These are phyloP conservation scores for Orchesella cincta DNA, from an alignment of 1,140 invertebrate genomes.

Conservation along the genomic window DNA sequence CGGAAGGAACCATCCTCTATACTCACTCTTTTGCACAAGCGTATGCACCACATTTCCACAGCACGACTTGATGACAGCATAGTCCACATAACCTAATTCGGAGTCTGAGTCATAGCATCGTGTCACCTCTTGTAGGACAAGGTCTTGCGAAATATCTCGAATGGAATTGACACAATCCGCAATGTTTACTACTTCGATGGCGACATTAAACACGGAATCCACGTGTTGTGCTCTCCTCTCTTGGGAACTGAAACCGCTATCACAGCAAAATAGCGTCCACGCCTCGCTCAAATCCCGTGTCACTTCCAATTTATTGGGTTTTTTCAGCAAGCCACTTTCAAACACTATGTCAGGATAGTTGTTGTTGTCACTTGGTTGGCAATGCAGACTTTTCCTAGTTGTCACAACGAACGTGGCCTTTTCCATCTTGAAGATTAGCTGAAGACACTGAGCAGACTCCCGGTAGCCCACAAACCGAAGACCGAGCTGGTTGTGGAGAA, in stretches of 20 bases:
- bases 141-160: conserved; percentile 46
- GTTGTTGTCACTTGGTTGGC: not conserved
- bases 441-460: conserved; percentile 51
- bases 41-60: conserved; percentile 61
- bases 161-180: conserved; percentile 52
- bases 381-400: conserved; percentile 43
- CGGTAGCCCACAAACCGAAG: conserved; percentile 55
- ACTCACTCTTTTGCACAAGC: conserved; percentile 56
- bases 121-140: conserved; percentile 52
- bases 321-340: not conserved
- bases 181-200: conserved; percentile 59
- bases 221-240: too few relatives aligned
- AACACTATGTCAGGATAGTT: not conserved
- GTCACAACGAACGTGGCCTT: conserved; percentile 57
- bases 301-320: not conserved
- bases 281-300: conserved; percentile 43
- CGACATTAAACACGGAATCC: conserved; percentile 60
- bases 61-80: conserved; percentile 58
- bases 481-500: conserved; percentile 54
- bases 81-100: conserved; percentile 54
- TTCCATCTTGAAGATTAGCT: conserved; percentile 56
- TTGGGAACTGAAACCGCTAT: not conserved
- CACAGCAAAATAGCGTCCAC: conserved; percentile 53
- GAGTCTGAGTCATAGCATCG: conserved; percentile 51
- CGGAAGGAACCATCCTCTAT: conserved; percentile 58